Evolutionary conservation across 2,888 invertebrate species (phyloP), one percentile per base, ranked within the genome.

Genomic region (Synanthedon vespiformis): DNA sequence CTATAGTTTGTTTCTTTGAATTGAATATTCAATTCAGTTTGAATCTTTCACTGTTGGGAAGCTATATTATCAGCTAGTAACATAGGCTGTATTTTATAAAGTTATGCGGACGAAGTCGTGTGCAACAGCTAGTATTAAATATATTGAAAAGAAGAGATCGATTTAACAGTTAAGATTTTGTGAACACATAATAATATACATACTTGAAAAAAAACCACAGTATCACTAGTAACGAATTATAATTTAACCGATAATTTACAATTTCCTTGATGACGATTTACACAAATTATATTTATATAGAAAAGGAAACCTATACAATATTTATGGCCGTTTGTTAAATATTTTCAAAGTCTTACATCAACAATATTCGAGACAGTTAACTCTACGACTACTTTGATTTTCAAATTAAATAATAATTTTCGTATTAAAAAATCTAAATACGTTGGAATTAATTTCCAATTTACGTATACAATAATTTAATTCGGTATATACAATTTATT

Each of bases 401-500:
- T 34, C 44, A 44, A 6, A n/a, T 44, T 13, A 13, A 44, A 13
- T 44, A 13, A 13, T 10, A 52, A 57, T 61, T 60, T 58, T 59
- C 44, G 62, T 65, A 64, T 71, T 71, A 74, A 67, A 75, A 76
- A 75, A 72, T 72, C 71, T 74, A 73, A 48, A 62, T 63, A 54
- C 55, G 57, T 58, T 61, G 60, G 57, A 54, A 60, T 56, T 55
- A 57, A 27, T 52, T 58, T 63, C 64, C 56, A 22, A 57, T 69
- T 71, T 75, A 76, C 65, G 66, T 72, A 70, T 72, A 74, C 64
- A 78, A 78, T 77, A 77, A 77, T 73, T 77, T 77, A 78, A 48
- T 18, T 48, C 64, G 61, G 56, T 65, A 71, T 65, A 65, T 63
- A 64, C 61, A 65, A 44, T 51, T 54, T 48, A 44, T 14, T 44